Percentiles rank a stretch among this genome's conserved stretches.
These are phyloP conservation scores for Sinocyclocheilus rhinocerous DNA, from an alignment of 2,113 vertebrate genomes.

Conservation along the genomic window DNA sequence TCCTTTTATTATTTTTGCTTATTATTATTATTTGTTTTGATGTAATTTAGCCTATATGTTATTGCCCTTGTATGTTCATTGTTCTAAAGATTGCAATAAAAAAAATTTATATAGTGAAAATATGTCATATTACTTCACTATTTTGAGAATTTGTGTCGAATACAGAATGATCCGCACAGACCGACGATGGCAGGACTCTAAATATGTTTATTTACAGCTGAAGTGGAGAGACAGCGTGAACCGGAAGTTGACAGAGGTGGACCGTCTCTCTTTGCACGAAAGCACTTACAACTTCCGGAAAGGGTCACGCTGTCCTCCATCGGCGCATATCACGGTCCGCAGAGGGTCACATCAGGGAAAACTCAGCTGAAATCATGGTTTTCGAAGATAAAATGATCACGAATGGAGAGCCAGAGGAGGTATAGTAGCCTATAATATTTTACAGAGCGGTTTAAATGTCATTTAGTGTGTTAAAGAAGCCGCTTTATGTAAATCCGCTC, in stretches of 20 bases:
- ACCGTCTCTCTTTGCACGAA: not conserved
- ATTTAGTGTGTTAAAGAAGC: not conserved
- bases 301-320: slow-evolving; percentile 55
- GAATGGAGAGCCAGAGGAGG: slow-evolving; percentile 76
- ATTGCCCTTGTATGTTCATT: no score
- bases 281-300: slow-evolving; percentile 34
- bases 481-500: not conserved
- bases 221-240: not conserved
- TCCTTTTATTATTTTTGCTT: no score
- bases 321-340: not conserved
- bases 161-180: not conserved
- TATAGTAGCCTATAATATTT: not conserved
- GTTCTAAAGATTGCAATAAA: no score
- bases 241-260: slow-evolving; percentile 13
- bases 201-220: not conserved
- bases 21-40: no score
- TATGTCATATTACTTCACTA: not conserved
- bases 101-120: not conserved
- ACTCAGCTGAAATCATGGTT: slow-evolving; percentile 65
- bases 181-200: not conserved
- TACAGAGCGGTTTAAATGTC: not conserved
- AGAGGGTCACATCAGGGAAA: slow-evolving; percentile 40
- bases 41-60: not conserved
- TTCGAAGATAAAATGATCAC: slow-evolving; percentile 74
- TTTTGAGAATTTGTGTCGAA: not conserved